Conservation (phyloP, 2,888 invertebrate genomes). For the Macropis europaea region DNA sequence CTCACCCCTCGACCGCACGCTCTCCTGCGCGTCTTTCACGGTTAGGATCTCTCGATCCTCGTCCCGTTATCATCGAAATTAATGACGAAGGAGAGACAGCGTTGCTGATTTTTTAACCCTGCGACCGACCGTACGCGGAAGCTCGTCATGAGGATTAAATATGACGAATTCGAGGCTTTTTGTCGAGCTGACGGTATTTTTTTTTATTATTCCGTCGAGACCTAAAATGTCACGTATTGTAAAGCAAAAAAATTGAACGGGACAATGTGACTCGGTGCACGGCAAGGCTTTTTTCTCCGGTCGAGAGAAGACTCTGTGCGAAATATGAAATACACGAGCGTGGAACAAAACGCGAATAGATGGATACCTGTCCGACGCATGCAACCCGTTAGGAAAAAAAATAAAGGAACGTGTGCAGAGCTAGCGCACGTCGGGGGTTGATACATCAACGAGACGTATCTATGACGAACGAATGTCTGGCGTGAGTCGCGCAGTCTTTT, state of each 20-base stretch:
- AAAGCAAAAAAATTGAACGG: conserved; percentile 41
- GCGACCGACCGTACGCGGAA: background rate
- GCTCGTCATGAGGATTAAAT: conserved; percentile 8
- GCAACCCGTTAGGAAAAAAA: conserved; percentile 10
- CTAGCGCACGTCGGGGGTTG: conserved; percentile 1
- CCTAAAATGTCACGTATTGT: conserved; percentile 42
- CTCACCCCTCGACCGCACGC: conserved; percentile 1
- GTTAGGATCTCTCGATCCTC: background rate
- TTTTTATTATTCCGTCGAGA: conserved; percentile 23
- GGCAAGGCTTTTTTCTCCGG: conserved; percentile 47
- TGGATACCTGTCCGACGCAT: conserved; percentile 44
- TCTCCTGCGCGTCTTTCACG: background rate
- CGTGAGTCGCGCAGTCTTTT: no score
- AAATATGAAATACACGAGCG: conserved; percentile 29
- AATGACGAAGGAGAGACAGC: background rate
- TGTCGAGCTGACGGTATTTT: background rate
- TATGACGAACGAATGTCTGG: background rate
- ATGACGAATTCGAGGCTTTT: conserved; percentile 23
- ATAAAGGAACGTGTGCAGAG: conserved; percentile 10
- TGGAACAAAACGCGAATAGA: conserved; percentile 37
- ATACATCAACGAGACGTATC: conserved; percentile 6
- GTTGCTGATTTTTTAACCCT: background rate
- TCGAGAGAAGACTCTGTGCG: conserved; percentile 43
- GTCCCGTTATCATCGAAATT: conserved; percentile 2
- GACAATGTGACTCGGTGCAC: conserved; percentile 11